Evolutionary conservation across 2,797 vertebrate genomes (phyloP).

Genomic region (Acanthopagrus latus): DNA sequence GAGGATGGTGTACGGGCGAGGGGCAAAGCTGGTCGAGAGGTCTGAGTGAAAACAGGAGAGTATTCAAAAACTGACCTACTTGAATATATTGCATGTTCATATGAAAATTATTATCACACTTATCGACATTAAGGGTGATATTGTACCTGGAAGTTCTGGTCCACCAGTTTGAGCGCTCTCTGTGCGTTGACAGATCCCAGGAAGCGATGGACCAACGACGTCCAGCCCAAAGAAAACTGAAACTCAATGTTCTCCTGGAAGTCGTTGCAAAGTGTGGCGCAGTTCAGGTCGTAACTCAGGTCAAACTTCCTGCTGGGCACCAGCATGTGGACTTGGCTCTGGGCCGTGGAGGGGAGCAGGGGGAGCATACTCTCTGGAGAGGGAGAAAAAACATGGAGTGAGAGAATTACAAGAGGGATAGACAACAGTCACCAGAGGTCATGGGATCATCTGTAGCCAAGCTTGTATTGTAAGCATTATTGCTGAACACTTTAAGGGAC

Average conservation of each 20-base stretch:
- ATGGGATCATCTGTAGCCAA: neutral
- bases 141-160: conserved; percentile 89
- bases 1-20: conserved; percentile 87
- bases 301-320: conserved; percentile 94
- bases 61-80: too few relatives aligned
- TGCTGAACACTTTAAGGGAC: neutral
- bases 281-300: conserved; percentile 97
- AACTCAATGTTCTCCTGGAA: conserved; percentile 98
- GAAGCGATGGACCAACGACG: conserved; percentile 91
- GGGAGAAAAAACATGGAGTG: neutral
- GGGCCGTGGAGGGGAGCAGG: conserved; percentile 89
- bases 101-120: neutral
- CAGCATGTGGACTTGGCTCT: conserved; percentile 90
- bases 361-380: conserved; percentile 92
- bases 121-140: neutral
- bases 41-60: conserved; percentile 36
- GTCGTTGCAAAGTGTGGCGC: conserved; percentile 92
- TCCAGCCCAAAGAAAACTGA: conserved; percentile 95
- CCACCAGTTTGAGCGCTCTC: conserved; percentile 88
- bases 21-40: conserved; percentile 84
- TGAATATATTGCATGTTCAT: neutral
- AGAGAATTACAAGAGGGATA: neutral
- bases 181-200: conserved; percentile 92
- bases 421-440: neutral
- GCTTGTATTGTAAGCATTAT: neutral